Evolutionary conservation across 2,888 invertebrate genomes (phyloP).

Genomic region (Aphidius colemani): DNA sequence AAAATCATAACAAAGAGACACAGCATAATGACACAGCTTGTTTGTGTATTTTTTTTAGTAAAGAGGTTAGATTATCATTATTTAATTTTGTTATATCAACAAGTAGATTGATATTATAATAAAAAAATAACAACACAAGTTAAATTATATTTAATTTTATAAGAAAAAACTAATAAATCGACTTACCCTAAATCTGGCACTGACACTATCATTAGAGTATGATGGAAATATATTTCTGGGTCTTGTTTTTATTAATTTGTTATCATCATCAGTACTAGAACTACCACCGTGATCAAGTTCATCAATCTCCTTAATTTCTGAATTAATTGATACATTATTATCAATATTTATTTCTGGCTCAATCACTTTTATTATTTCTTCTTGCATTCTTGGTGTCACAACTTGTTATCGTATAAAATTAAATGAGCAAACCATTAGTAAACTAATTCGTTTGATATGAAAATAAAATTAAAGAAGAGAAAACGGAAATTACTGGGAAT

Average conservation of each 20-base stretch:
- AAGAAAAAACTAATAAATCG: too few species aligned
- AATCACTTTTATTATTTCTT: constrained; percentile 31
- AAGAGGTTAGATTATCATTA: constrained; percentile 10
- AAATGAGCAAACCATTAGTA: too few species aligned
- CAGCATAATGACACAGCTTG: background rate
- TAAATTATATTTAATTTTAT: background rate
- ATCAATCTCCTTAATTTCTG: constrained; percentile 25
- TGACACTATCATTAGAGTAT: constrained; percentile 45
- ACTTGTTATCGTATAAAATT: too few species aligned
- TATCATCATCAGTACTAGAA: constrained; percentile 34
- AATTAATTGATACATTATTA: background rate
- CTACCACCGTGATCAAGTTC: constrained; percentile 17
- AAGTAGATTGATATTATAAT: too few species aligned
- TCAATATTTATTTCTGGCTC: constrained; percentile 23
- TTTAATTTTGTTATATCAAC: background rate
- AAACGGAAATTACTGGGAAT: too few species aligned
- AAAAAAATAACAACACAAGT: too few species aligned
- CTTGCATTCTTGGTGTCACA: too few species aligned
- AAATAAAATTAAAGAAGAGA: too few species aligned
- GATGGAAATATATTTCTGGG: constrained; percentile 53
- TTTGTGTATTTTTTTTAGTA: background rate
- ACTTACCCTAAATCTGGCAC: constrained; percentile 50
- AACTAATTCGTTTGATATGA: too few species aligned
- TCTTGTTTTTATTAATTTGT: constrained; percentile 36
- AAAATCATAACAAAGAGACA: background rate